Base-by-base conservation (phyloP, 2,113 vertebrate species). In the Stigmatopora nigra region DNA sequence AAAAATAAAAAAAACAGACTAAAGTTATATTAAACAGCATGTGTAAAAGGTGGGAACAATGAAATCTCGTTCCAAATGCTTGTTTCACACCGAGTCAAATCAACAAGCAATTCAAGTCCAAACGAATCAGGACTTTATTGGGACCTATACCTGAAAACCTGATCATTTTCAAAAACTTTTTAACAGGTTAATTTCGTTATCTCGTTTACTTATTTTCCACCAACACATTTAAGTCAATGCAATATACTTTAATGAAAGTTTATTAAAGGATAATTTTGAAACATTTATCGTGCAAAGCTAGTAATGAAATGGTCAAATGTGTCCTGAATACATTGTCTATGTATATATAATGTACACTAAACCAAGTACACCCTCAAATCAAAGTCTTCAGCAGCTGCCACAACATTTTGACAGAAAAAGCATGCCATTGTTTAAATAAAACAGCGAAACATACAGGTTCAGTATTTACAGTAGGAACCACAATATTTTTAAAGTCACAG, bases 381-480 rank as follows among this genome's bases (percentile, higher is more conserved):
- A 64, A 45, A 56, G 4, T 48, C 3, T 5, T 20, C 16, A 46
- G 36, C 52, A 51, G 61, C 49, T 41, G 59, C 64, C 49, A 80
- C 68, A 49, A 52, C 38, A 52, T 66, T 46, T 49, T 11, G 19
- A 63, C 66, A 44, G 41, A 65, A 68, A 78, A 80, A 63, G 38
- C 75, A 76, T 86, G 83, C 78, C 81, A 55, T 36, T 67, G 5
- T 51, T 70, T 58, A 53, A 53, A 53, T 61, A 59, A 9, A 61
- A 63, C 47, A 68, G 55, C 11, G 53, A 61, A 77, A 62, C 44
- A 61, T 67, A 68, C 53, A 44, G 59, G 69, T 31, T 7, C 66
- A 61, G 38, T 83, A 85, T 83, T 77, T 86, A 88, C 82, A 84
- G 72, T 12, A 52, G 45, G 13, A 41, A 60, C 45, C 17, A 61